Conservation (phyloP, 2,113 vertebrate genomes). For the Callochromis pleurospilus region DNA sequence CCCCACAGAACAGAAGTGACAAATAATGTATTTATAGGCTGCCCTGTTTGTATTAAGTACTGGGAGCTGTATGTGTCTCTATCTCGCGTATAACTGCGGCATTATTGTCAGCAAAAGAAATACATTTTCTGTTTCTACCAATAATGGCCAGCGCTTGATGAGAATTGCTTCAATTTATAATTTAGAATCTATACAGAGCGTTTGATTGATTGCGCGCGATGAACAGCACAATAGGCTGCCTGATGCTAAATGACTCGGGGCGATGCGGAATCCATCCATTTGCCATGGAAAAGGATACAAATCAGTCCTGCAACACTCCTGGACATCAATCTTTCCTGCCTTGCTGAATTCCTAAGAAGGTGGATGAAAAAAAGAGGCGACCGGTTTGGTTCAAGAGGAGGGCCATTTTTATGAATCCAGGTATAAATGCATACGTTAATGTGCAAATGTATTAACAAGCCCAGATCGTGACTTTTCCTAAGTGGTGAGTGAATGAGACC, state of each 20-base stretch:
- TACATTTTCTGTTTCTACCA: not conserved
- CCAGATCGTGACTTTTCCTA: not conserved
- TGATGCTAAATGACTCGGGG: conserved; percentile 4
- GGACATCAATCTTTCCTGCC: conserved; percentile 40
- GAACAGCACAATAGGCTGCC: conserved; percentile 18
- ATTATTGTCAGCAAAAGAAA: not conserved
- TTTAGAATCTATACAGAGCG: not conserved
- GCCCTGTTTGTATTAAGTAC: not conserved
- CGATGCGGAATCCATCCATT: conserved; percentile 16
- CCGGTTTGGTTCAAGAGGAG: not conserved
- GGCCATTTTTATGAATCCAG: conserved; percentile 2
- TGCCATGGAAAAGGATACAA: not conserved
- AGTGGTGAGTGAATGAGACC: not conserved
- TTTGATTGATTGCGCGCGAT: conserved; percentile 19
- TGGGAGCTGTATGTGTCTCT: not conserved
- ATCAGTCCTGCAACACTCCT: conserved; percentile 13
- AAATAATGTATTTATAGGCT: conserved; percentile 41
- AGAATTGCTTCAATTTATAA: not conserved
- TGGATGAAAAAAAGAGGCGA: not conserved
- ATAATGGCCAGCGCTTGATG: not conserved
- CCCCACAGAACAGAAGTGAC: conserved; percentile 21
- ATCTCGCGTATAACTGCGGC: not conserved
- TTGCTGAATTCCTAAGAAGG: conserved; percentile 9
- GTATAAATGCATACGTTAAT: not conserved
- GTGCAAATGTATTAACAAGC: not conserved